phyloP scores from a whole-genome alignment of 2,888 invertebrate species.

The Drosophila buzzatii region DNA sequence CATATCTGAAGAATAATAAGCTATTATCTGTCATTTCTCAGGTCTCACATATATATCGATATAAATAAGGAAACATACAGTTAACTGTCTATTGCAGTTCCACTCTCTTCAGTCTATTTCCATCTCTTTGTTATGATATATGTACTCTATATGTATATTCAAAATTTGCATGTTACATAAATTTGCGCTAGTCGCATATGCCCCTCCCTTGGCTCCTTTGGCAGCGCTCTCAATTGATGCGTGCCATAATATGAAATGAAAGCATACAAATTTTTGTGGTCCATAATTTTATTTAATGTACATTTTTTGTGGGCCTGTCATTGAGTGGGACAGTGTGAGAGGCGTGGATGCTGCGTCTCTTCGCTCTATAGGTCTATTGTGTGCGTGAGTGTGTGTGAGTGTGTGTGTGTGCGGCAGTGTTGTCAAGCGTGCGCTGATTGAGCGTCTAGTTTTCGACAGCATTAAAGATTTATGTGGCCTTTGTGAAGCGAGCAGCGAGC shows the following conservation, averaged over 20 bases:
- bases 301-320: conserved; percentile 12
- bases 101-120: no score
- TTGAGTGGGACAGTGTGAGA: conserved; percentile 1
- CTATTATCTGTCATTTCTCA: no score
- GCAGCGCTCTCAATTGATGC: neutral
- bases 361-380: conserved; percentile 17
- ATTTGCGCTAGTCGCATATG: neutral
- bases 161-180: neutral
- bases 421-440: neutral
- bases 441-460: neutral
- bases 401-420: neutral
- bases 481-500: conserved; percentile 4
- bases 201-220: neutral
- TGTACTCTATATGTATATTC: neutral
- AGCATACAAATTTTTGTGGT: conserved; percentile 34
- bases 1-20: no score
- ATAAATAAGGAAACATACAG: neutral
- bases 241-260: conserved; percentile 13
- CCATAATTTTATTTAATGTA: conserved; percentile 37
- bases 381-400: neutral
- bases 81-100: neutral
- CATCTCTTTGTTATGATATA: neutral
- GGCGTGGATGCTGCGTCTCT: neutral
- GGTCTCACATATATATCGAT: no score
- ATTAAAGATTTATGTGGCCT: neutral